Evolutionary conservation across 2,113 vertebrate species (phyloP), one percentile per base, ranked within the genome.

Genomic region (Brachypteracias leptosomus): DNA sequence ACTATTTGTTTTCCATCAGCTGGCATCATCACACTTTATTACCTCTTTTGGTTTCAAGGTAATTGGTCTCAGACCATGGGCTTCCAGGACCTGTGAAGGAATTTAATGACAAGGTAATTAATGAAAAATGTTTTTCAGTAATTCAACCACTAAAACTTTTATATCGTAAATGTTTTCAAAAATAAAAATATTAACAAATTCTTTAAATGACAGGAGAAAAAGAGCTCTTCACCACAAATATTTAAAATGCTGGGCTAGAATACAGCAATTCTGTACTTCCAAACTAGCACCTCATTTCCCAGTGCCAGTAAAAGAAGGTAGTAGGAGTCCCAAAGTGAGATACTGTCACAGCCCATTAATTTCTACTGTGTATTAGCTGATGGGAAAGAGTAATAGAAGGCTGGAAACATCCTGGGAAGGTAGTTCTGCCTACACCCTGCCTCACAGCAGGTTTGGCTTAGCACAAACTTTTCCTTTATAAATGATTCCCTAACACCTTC

Each of bases 1-100:
- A 55, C 42, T 59, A 24, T 24, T 86, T 7, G 1, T 63, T 90
- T 94, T 77, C 29, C 29, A 78, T 75, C 59, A 75, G 35, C 35
- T 81, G n/a, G 7, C 15, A 21, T 68, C 25, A 77, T 66, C 83
- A 26, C 24, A 54, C 52, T 80, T 88, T 62, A 84, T 97, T 99
- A 99, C 99, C 99, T 99, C 99, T 98, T 99, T 99, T 65, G 99
- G 99, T 96, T 98, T 99, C 85, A 99, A 96, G 84, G 98, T 98
- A 97, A 99, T 91, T 93, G 99, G 99, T 94, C 98, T 99, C 58
- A 99, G 97, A 74, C 99, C 99, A 87, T 99, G 99, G 61, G 99
- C 99, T 97, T 99, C 98, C 72, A 99, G 97, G 59, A 99, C 99
- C 99, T 99, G 95, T 42, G 89, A 90, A 96, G 42, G 38, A 81